Conservation (phyloP, 2,113 vertebrate species). For the Girardinichthys multiradiatus region DNA sequence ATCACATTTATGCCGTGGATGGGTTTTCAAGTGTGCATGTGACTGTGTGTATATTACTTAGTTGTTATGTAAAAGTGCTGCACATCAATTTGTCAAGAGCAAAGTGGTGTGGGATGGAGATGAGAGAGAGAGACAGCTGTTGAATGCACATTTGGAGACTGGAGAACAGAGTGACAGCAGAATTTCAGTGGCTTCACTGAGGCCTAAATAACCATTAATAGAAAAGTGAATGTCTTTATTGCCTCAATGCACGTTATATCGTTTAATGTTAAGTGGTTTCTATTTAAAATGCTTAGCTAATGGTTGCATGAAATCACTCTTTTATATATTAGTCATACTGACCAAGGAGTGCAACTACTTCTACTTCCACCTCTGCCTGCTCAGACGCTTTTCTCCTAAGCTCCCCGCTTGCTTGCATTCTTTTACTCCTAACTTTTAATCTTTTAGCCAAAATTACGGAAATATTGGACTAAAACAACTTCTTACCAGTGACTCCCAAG, state of each 20-base stretch:
- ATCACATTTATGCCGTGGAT: slow-evolving; percentile 49
- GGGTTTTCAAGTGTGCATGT: slow-evolving; percentile 40
- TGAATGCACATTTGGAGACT: slow-evolving; percentile 75
- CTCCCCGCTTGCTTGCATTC: no score
- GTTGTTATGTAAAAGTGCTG: slow-evolving; percentile 75
- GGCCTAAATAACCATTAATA: slow-evolving; percentile 34
- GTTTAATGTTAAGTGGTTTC: slow-evolving; percentile 1
- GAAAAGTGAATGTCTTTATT: slow-evolving; percentile 8
- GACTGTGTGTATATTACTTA: slow-evolving; percentile 42
- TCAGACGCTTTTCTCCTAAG: no score
- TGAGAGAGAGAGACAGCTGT: slow-evolving; percentile 76
- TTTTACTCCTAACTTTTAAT: no score
- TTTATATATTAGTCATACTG: slow-evolving; percentile 16
- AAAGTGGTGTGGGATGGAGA: slow-evolving; percentile 75
- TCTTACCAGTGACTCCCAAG: no score
- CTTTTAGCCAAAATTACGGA: no score
- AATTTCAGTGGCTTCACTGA: slow-evolving; percentile 22
- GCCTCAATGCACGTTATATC: slow-evolving; percentile 16
- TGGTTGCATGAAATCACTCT: slow-evolving; percentile 1
- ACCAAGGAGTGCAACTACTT: slow-evolving; percentile 17
- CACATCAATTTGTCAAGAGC: slow-evolving; percentile 75
- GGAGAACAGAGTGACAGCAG: slow-evolving; percentile 54
- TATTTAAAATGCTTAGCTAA: slow-evolving; percentile 19
- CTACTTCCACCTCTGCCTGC: no score
- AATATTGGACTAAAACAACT: no score